phyloP scores from a whole-genome alignment of 1,140 invertebrate genomes.

The Bombus confusus region DNA sequence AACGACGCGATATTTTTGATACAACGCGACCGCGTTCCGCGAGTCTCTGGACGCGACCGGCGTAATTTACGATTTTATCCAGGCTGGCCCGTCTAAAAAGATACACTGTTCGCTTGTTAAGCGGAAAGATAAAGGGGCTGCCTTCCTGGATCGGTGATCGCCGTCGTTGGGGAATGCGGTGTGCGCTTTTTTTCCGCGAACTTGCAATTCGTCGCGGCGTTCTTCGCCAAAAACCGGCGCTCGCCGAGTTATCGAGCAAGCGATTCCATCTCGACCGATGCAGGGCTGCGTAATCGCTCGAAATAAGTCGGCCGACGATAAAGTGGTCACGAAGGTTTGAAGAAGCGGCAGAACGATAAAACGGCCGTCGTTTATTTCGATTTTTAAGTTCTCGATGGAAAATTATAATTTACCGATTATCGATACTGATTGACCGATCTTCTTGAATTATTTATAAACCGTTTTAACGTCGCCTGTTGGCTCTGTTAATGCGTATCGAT shows the following conservation, averaged over 20 bases:
- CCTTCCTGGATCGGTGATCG: constrained; percentile 14
- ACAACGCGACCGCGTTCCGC: background rate
- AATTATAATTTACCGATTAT: too few species aligned
- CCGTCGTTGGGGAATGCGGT: constrained; percentile 26
- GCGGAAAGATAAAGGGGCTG: constrained; percentile 10
- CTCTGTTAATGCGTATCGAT: too few species aligned
- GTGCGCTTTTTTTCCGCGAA: constrained; percentile 16
- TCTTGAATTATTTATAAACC: too few species aligned
- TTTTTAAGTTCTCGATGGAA: too few species aligned
- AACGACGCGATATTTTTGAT: background rate
- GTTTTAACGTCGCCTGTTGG: too few species aligned
- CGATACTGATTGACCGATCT: too few species aligned
- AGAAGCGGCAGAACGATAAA: background rate
- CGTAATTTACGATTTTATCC: background rate
- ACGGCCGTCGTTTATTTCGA: background rate
- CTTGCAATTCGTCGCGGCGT: constrained; percentile 33
- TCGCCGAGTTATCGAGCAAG: constrained; percentile 28
- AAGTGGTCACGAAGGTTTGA: constrained; percentile 8
- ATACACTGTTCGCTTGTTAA: constrained; percentile 15
- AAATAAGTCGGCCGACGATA: constrained; percentile 54
- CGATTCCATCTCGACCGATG: constrained; percentile 51
- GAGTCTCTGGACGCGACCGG: background rate
- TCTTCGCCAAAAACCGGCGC: constrained; percentile 27
- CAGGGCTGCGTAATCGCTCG: constrained; percentile 54
- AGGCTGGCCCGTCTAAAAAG: background rate